Base-by-base conservation (phyloP, 2,888 invertebrate species). In the Standfussiana lucernea region DNA sequence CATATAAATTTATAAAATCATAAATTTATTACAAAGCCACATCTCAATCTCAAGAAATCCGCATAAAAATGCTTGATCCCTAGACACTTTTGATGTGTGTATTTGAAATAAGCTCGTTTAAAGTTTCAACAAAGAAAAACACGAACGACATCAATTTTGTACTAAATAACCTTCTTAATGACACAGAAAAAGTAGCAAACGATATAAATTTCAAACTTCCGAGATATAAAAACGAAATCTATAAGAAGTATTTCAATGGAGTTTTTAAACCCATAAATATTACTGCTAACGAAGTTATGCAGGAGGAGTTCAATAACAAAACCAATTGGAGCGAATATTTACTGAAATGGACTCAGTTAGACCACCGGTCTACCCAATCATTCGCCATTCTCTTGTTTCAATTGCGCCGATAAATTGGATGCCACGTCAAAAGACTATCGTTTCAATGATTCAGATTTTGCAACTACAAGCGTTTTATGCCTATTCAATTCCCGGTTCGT, bases 381-480 rank as follows among this genome's bases (percentile, higher is more conserved):
- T 89, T 86, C 86, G 75, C 86, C 80, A 88, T 91, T 90, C 87
- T 89, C 89, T 90, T 89, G 88, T 90, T 90, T 88, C 89, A 88
- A 89, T 89, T 88, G 90, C 85, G 81, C 81, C 84, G 86, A 88
- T 88, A 92, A 92, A 92, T 92, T 92, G 90, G 89, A 91, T 92
- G 89, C 86, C 87, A 87, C 89, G 88, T 88, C 90, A 92, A 90
- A 91, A 91, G 90, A 90, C 90, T 89, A 89, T 88, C 90, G 86
- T 87, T 91, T 90, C 88, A 88, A 88, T 91, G 89, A 91, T 88
- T 91, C 90, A 89, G 89, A 90, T 91, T 91, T 90, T 88, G 91
- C 90, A 88, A 90, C 89, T 89, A 89, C 88, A 87, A 87, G 86
- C 90, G 83, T 88, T 91, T 90, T 88, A 84, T 90, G 88, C 82